A percentile compares a stretch with the other conserved stretches of the same genome.
phyloP scores from a whole-genome alignment of 2,888 invertebrate genomes.

The Lasius platythorax region DNA sequence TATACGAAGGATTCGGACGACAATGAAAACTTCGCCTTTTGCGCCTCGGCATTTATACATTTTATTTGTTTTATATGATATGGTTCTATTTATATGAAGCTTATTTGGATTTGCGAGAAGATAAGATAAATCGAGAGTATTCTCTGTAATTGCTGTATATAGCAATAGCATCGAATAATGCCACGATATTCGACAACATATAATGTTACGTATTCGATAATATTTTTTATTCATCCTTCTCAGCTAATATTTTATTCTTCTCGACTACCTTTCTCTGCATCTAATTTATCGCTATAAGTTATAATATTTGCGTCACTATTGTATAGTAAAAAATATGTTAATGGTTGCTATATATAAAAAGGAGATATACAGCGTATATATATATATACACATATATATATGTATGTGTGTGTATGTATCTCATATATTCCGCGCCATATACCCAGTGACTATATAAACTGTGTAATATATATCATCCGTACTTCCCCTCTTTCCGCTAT shows the following conservation, averaged over 20 bases:
- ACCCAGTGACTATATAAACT: conserved; percentile 82
- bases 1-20: conserved; percentile 23
- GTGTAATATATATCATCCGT: conserved; percentile 60
- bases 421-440: conserved; percentile 82
- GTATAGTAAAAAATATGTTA: conserved; percentile 85
- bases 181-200: not conserved
- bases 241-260: conserved; percentile 61
- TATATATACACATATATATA: conserved; percentile 82
- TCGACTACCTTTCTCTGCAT: conserved; percentile 68
- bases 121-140: conserved; percentile 13
- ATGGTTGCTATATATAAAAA: conserved; percentile 83
- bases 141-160: not conserved
- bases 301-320: conserved; percentile 86
- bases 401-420: conserved; percentile 79
- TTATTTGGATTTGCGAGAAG: not conserved
- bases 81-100: not conserved
- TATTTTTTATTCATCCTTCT: not conserved
- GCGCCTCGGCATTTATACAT: not conserved
- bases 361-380: conserved; percentile 85
- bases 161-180: not conserved
- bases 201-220: not conserved
- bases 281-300: conserved; percentile 85
- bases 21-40: not conserved
- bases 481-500: conserved; percentile 45
- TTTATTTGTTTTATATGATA: not conserved